Evolutionary conservation across 2,888 invertebrate species (phyloP).

Genomic region (Dendrolimus pini): DNA sequence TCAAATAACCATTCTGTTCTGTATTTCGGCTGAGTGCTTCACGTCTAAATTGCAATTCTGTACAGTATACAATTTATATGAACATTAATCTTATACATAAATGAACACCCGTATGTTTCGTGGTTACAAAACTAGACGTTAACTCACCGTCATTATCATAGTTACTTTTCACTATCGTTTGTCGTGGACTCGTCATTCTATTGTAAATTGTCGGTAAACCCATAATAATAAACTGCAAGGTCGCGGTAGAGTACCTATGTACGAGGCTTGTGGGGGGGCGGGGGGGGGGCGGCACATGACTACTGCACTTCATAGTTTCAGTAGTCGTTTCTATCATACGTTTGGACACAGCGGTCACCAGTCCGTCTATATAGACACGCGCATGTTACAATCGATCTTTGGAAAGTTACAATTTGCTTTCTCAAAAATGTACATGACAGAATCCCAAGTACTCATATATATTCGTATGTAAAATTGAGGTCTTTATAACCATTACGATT

Average conservation of each 20-base stretch:
- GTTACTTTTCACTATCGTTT: slow-evolving; percentile 62
- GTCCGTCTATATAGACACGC: background rate
- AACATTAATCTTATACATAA: slow-evolving; percentile 2
- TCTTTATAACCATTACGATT: slow-evolving; percentile 8
- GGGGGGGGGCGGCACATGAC: slow-evolving; percentile 53
- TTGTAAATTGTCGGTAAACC: slow-evolving; percentile 72
- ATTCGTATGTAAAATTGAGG: slow-evolving; percentile 3
- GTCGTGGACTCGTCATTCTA: slow-evolving; percentile 61
- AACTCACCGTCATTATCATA: slow-evolving; percentile 48
- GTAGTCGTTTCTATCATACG: slow-evolving; percentile 20
- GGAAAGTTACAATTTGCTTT: background rate
- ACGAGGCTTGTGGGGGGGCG: slow-evolving; percentile 45
- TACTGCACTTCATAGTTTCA: slow-evolving; percentile 50
- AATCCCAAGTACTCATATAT: background rate
- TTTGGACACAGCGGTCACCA: background rate
- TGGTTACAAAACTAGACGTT: slow-evolving; percentile 44
- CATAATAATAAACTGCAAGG: slow-evolving; percentile 73
- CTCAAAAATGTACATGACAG: too few species aligned
- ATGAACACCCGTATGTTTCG: slow-evolving; percentile 35
- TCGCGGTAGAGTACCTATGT: slow-evolving; percentile 34
- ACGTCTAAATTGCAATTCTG: background rate
- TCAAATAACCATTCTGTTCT: background rate
- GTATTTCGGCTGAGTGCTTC: too few species aligned
- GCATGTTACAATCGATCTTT: slow-evolving; percentile 10
- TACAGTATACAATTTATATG: background rate